Percentiles rank a stretch among this genome's conserved stretches.
These are phyloP conservation scores for Eupithecia insigniata DNA, from an alignment of 2,888 invertebrate species.

Conservation along the genomic window DNA sequence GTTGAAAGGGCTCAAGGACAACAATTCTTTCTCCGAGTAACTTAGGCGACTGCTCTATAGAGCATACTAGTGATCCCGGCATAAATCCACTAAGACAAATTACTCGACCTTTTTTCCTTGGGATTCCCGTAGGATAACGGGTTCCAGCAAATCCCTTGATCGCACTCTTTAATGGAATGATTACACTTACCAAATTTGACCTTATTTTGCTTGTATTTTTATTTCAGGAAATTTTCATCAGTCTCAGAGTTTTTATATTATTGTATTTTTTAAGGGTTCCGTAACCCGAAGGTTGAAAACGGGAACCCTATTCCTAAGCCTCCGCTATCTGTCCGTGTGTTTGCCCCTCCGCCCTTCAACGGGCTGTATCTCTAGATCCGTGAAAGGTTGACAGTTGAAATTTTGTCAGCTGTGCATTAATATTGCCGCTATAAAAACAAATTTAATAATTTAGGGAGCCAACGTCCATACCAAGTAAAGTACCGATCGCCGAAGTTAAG, in stretches of 20 bases:
- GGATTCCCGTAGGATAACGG: constrained; percentile 69
- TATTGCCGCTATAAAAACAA: too few relatives aligned
- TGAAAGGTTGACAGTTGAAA: too few relatives aligned
- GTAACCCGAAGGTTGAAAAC: too few relatives aligned
- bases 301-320: too few relatives aligned
- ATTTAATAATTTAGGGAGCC: too few relatives aligned
- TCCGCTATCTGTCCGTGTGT: too few relatives aligned
- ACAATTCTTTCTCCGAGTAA: constrained; percentile 57
- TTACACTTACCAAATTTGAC: constrained; percentile 61
- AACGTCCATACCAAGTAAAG: too few relatives aligned
- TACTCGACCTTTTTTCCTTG: constrained; percentile 75
- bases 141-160: constrained; percentile 66
- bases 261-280: too few relatives aligned
- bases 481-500: too few relatives aligned
- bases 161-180: constrained; percentile 73
- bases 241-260: background rate
- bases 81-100: constrained; percentile 79
- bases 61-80: constrained; percentile 61
- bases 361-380: too few relatives aligned
- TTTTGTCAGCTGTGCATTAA: too few relatives aligned
- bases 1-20: constrained; percentile 31
- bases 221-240: background rate
- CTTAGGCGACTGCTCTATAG: constrained; percentile 55
- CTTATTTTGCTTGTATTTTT: background rate
- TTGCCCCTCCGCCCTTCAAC: too few relatives aligned